Evolutionary conservation across 2,797 vertebrate species (phyloP), one percentile per base, ranked within the genome.

Genomic region (Etheostoma nigrum): DNA sequence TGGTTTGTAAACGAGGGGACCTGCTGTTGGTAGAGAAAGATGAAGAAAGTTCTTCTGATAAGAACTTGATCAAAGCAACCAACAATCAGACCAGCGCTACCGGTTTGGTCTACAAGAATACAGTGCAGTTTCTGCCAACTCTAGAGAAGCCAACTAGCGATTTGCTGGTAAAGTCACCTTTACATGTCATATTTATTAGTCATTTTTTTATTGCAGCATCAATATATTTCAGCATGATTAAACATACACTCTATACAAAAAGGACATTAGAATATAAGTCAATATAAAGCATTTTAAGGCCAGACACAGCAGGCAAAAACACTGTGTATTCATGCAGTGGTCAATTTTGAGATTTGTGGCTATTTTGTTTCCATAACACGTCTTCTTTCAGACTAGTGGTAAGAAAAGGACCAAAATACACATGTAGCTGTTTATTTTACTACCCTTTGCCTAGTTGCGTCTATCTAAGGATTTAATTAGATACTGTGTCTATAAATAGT

Each of bases 1-100:
- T 99, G 83, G 84, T 82, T 62, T 97, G 93, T 93, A 97, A 94
- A 87, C 96, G 94, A 65, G 97, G 97, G 3, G 98, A 99, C 84
- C 90, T 99, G 76, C 91, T 99, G 83, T 80, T 95, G 81, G 81
- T 98, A 33, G 92, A 91, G 0, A 92, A 95, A 83, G 93, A 95
- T 52, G 84, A 92, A 68, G 76, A 87, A 5, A 58, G 79, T 60
- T 84, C 94, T 33, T 51, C 79, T 48, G 82, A 93, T 2, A 87
- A 82, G 63, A 89, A 76, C 10, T 96, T 94, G 96, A 84, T 95
- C 59, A 83, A 21, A 79, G 97, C 94, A 47, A 93, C 92, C 65
- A 98, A 97, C 64, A 95, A 97, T 71, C 94, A 94, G 73, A 99
- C 96, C 0, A 85, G 80, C 21, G 90, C 83, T 88, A 95, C 14